Evolutionary conservation across 2,888 invertebrate genomes (phyloP), one percentile per base, ranked within the genome.

Genomic region (Lepeophtheirus nordmannii): DNA sequence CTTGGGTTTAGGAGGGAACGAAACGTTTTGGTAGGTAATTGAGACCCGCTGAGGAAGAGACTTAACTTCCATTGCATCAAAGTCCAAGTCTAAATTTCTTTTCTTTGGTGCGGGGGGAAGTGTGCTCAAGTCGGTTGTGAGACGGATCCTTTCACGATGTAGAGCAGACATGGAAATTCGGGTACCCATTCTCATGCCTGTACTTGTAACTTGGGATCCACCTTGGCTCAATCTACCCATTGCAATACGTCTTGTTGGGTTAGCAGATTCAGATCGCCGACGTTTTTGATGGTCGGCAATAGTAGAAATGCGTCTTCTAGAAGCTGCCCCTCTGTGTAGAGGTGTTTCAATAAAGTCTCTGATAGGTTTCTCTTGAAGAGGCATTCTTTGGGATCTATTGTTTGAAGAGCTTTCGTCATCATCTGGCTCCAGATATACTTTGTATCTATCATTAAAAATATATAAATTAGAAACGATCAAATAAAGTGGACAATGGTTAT

Each of bases 381-480:
- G 62, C 41, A 40, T 37, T 22, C 62, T 38, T 38, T 37, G 39
- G 39, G 20, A 5, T n/a, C 53, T 14, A 46, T 17, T 46, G 17
- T 46, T 46, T 14, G 53, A 46, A 17, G 38, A 20, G 41, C 20
- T 41, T 17, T 40, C 62, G 39, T 62, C 62, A 20, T 62, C 62
- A 20, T 62, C 62, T 37, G 62, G 62, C 23, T 62, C 62, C 62
- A 62, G 39, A 40, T 62, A 62, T 9, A 62, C 62, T 41, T 62
- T 62, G 41, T 62, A 62, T 41, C 62, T 62, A 40, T 40, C 9
- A 40, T 20, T 40, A 62, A 39, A 61, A 30, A 11, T 20, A 60
- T 11, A 22, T 10, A 37, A 37, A 20, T 60, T 23, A 12, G n/a
- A 22, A 37, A 37, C 7, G 23, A 14, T 14, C 37, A 1, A 57